phyloP scores from a whole-genome alignment of 2,797 vertebrate genomes.

The Tenualosa thibaudeaui region DNA sequence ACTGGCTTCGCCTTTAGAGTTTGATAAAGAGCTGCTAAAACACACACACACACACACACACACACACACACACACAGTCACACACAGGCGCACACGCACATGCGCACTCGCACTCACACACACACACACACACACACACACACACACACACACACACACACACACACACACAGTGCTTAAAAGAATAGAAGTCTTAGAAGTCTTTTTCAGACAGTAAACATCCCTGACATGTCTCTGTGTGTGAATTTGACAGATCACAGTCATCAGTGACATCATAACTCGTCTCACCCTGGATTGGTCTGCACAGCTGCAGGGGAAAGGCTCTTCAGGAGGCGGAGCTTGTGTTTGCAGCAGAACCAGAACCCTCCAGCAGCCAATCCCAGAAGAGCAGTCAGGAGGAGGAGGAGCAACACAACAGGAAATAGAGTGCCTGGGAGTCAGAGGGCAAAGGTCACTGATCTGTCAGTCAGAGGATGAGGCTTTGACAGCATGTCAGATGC shows the following conservation, averaged over 20 bases:
- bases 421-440: slow-evolving; percentile 57
- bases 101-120: no score
- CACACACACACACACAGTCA: neutral
- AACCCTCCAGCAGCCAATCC: slow-evolving; percentile 60
- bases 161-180: neutral
- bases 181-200: neutral
- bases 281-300: slow-evolving; percentile 22
- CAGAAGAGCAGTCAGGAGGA: slow-evolving; percentile 55
- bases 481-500: neutral
- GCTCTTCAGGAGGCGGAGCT: slow-evolving; percentile 62
- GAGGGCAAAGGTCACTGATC: neutral
- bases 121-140: no score
- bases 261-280: neutral
- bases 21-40: slow-evolving; percentile 20
- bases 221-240: neutral
- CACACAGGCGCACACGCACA: no score
- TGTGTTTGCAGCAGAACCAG: slow-evolving; percentile 67
- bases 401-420: slow-evolving; percentile 61
- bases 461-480: neutral
- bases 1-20: slow-evolving; percentile 37
- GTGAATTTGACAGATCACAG: neutral
- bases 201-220: neutral
- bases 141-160: neutral
- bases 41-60: neutral
- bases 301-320: slow-evolving; percentile 51